These are phyloP conservation scores for Rachycentron canadum DNA, from an alignment of 2,797 vertebrate species.

Conservation along the genomic window DNA sequence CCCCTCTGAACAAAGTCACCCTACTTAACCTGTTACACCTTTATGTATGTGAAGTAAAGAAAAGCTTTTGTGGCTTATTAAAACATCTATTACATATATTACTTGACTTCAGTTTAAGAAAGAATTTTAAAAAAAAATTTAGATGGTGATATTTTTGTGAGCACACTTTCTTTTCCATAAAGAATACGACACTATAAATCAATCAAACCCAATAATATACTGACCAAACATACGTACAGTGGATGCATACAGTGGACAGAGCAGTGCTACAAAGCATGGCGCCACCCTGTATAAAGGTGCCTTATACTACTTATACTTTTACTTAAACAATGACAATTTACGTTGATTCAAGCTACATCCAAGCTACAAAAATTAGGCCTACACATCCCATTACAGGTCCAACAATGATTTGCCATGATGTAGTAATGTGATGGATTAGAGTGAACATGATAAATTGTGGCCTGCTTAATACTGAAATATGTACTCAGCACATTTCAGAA, in stretches of 20 bases:
- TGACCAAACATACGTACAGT: background rate
- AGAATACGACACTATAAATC: background rate
- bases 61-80: background rate
- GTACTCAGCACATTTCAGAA: slow-evolving; percentile 8
- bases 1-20: slow-evolving; percentile 29
- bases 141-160: background rate
- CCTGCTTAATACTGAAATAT: slow-evolving; percentile 18
- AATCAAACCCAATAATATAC: background rate
- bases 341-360: slow-evolving; percentile 32
- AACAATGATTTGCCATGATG: slow-evolving; percentile 41
- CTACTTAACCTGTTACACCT: slow-evolving; percentile 41
- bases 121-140: no score
- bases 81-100: no score
- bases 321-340: slow-evolving; percentile 24
- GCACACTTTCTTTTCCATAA: background rate
- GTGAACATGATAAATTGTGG: slow-evolving; percentile 23
- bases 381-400: slow-evolving; percentile 29
- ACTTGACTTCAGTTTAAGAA: no score
- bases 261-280: background rate
- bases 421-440: slow-evolving; percentile 28
- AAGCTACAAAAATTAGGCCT: no score
- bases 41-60: slow-evolving; percentile 25
- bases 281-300: no score
- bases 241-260: background rate
- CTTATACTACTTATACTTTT: no score